Base-by-base conservation (phyloP, 2,113 vertebrate genomes). In the Cardinalis cardinalis region DNA sequence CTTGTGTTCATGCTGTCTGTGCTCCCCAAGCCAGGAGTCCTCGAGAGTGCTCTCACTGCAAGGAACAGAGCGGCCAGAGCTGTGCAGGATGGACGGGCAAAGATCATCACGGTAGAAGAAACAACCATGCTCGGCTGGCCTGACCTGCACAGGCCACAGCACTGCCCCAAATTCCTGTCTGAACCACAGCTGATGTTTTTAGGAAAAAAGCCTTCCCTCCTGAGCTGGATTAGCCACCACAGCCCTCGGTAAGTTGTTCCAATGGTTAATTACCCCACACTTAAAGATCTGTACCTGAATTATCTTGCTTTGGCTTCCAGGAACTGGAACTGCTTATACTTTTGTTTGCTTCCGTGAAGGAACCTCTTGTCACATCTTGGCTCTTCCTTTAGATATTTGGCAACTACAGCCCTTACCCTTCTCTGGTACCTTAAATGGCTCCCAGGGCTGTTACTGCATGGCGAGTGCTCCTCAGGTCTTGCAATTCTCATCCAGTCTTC, bases 41-140 rank as follows among this genome's bases (percentile, higher is more conserved):
- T 73, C 0, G 1, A 53, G 72, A 71, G 60, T 17, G 38, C 48
- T 78, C 80, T 38, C 41, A 32, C 44, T 0, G 8, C 44, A 28
- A 73, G 28, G 36, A 88, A 64, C 0, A 6, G 78, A 66, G 38
- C 4, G 1, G 48, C 20, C 51, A 74, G 55, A 61, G 73, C 75
- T 55, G 26, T 18, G 4, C 6, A 0, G 29, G 78, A 73, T 0
- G 0, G 34, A 63, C 3, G 2, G 32, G 4, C 4, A 14, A 40
- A 60, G 71, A 79, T 20, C 25, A 55, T 26, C 61, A 32, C 0
- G 0, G 80, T 6, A 86, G 69, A 36, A 86, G 80, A 66, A 86
- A 76, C 29, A 13, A 1, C n/a, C 0, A 8, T 1, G 0, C 32
- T 29, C 1, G 0, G 34, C 51, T 38, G 28, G 52, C 26, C 75